Base-by-base conservation (phyloP, 2,113 vertebrate genomes). In the Mirounga angustirostris region DNA sequence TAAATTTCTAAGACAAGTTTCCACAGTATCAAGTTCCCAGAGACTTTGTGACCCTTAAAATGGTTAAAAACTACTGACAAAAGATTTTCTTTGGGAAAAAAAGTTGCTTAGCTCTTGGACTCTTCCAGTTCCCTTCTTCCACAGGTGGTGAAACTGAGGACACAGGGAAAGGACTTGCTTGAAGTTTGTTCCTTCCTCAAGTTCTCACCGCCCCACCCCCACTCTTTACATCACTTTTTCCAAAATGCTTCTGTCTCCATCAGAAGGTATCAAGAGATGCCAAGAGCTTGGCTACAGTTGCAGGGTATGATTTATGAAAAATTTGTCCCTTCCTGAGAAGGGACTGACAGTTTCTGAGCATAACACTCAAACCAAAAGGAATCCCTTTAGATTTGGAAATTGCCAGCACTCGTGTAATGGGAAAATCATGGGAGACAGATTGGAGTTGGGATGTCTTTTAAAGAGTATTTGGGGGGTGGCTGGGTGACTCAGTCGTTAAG, bases 301-400 rank as follows among this genome's bases (percentile, higher is more conserved):
- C 52, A 71, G 71, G 28, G 24, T 36, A 0, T 73, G 61, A 81
- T 58, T 46, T 13, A 73, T 56, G 46, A 81, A 13, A 76, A 50
- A 46, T 87, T 7, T 43, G 22, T 50, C 43, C 15, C 52, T 14
- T 71, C 78, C 16, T 56, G 52, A 83, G 59, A 56, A 83, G 54
- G 24, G 50, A 43, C 30, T 13, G 4, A 16, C 40, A 61, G 67
- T 61, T 54, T 54, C 26, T n/a, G 22, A 59, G 43, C n/a, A 54
- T 24, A 84, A 71, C n/a, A 59, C 22, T 67, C 52, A 69, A 71
- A 30, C 33, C 52, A 10, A 83, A 92, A 89, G 79, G 18, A 93
- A 92, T 59, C 52, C 54, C 43, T 52, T 36, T 71, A 43, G 58
- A 54, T 61, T 18, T 95, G 78, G 93, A 97, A 92, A 89, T 79